Base-by-base conservation (phyloP, 2,888 invertebrate genomes). In the Liodrosophila aerea region DNA sequence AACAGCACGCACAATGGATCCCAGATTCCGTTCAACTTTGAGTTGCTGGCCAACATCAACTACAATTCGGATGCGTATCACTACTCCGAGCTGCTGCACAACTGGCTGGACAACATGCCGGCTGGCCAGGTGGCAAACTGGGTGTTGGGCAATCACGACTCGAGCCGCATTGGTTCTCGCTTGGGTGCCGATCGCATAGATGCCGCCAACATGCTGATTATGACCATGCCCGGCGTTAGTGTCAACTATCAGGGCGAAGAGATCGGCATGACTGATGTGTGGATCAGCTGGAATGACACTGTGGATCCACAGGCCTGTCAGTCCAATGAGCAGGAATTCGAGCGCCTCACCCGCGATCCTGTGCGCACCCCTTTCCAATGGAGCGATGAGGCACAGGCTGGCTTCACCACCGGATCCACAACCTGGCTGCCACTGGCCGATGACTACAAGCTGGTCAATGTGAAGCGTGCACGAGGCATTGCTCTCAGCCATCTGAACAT, bases 141-240 rank as follows among this genome's bases (percentile, higher is more conserved):
- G 94, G 93, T 88, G 93, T 46, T 95, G 81, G 96, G 96, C 13
- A 96, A 96, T 87, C 96, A 96, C 69, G 96, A 96, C 83, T 92
- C 93, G 12, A 91, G 88, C 43, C 92, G 96, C 70, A 91, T 93
- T 7, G 94, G 93, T 0, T 92, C 94, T 0, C 92, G 96, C 62
- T 93, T 93, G 64, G 95, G 94, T 1, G 89, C 90, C 0, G 92
- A 93, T 54, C 91, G 94, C 72, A 93, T 94, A 0, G 96, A 97
- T 88, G 94, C 94, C 13, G 91, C 96, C 68, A 95, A 96, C 81
- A 95, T 97, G 94, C 87, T 98, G 43, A 90, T 94, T 2, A 91
- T 95, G 76, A 91, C 96, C 5, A 90, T 98, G 49, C 97, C 97
- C 1, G 98, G 98, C 18, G 92, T 95, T 7, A 93, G 94, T 41